Conservation (phyloP, 2,113 vertebrate genomes). For the Columbina picui region DNA sequence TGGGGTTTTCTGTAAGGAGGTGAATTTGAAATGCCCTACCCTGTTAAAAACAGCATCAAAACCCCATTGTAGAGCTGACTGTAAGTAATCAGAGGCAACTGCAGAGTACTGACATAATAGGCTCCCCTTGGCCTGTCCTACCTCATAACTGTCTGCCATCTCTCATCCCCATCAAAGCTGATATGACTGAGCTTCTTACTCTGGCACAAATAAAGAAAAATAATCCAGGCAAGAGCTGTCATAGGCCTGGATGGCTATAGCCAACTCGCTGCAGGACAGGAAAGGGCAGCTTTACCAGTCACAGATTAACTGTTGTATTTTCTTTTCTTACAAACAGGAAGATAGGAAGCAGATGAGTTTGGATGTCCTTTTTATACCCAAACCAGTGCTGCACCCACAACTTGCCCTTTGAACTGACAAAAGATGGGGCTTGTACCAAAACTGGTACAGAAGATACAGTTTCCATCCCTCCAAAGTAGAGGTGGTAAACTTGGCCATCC, state of each 20-base stretch:
- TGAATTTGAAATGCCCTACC: neutral
- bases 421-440: neutral
- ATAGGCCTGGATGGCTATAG: neutral
- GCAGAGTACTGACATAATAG: neutral
- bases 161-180: conserved; percentile 38
- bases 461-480: neutral
- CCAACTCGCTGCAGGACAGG: neutral
- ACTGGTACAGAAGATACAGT: neutral
- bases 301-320: neutral
- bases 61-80: neutral
- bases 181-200: neutral
- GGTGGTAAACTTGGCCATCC: neutral
- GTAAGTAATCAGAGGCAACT: neutral
- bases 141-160: neutral
- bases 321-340: neutral
- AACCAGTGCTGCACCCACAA: neutral
- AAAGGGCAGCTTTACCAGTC: neutral
- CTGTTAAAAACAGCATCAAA: neutral
- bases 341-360: neutral
- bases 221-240: neutral
- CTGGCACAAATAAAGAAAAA: neutral
- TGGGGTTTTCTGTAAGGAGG: neutral
- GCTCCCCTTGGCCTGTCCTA: conserved; percentile 36
- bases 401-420: neutral
- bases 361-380: neutral